Evolutionary conservation across 53 echinoderm and acorn worm genomes (phyloP).

Genomic region (Luidia sarsii): DNA sequence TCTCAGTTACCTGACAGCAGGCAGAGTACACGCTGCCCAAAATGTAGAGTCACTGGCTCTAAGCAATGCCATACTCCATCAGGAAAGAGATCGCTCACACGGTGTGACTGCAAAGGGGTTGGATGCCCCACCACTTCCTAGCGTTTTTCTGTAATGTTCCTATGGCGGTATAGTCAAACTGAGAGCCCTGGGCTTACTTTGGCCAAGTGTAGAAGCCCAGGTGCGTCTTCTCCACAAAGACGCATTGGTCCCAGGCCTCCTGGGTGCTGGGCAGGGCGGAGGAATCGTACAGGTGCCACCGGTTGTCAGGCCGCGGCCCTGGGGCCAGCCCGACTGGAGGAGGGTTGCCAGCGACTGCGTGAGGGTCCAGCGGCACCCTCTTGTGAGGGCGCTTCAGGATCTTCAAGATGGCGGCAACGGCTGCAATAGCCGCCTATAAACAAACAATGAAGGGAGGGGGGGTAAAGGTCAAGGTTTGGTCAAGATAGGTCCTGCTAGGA

Average conservation of each 20-base stretch:
- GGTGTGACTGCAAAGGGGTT: too few species aligned
- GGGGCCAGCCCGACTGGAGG: constrained; percentile 47
- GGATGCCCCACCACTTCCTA: too few species aligned
- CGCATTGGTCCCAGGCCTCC: constrained; percentile 77
- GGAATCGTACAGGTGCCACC: constrained; percentile 85
- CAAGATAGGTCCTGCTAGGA: too few species aligned
- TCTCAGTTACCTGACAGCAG: too few species aligned
- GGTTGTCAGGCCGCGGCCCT: constrained; percentile 82
- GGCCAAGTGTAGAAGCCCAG: constrained; percentile 96
- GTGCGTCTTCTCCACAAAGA: constrained; percentile 92
- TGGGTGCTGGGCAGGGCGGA: constrained; percentile 64
- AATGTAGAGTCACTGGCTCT: too few species aligned
- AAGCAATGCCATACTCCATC: too few species aligned
- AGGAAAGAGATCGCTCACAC: too few species aligned
- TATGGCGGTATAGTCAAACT: background rate
- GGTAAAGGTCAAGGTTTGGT: too few species aligned
- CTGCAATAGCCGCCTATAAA: constrained; percentile 71
- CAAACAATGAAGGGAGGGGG: too few species aligned
- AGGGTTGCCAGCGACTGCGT: constrained; percentile 51
- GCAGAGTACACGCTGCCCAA: too few species aligned
- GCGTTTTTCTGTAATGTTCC: too few species aligned
- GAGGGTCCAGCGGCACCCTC: constrained; percentile 79
- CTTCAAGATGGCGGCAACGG: constrained; percentile 81
- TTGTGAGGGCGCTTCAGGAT: constrained; percentile 83
- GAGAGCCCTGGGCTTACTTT: constrained; percentile 61